A percentile compares a stretch with the other conserved stretches of the same genome.
phyloP scores from a whole-genome alignment of 2,888 invertebrate species.

The Trichopria drosophilae region DNA sequence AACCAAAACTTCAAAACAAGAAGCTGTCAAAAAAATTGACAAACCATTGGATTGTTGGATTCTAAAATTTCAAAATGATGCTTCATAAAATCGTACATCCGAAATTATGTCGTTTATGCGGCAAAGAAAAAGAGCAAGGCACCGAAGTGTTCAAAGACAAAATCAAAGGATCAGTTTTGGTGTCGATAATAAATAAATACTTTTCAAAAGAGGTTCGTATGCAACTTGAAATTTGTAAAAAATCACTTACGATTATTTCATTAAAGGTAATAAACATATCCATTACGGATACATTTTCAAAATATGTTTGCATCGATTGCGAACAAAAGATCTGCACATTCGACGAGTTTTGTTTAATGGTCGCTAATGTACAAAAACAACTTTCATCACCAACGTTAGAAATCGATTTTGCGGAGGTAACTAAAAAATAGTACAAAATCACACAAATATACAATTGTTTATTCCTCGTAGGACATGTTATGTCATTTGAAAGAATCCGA shows the following conservation, averaged over 20 bases:
- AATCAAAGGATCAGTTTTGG: constrained; percentile 51
- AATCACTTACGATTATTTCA: neutral
- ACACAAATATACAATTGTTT: neutral
- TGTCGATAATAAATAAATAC: constrained; percentile 54
- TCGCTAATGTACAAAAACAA: constrained; percentile 53
- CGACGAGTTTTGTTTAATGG: constrained; percentile 54
- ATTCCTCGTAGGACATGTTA: constrained; percentile 46
- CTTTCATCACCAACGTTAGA: constrained; percentile 49
- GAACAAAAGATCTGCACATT: constrained; percentile 53
- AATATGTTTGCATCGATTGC: constrained; percentile 53
- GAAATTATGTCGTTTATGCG: constrained; percentile 52
- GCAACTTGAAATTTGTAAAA: neutral
- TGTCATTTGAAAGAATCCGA: constrained; percentile 49
- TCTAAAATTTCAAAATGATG: constrained; percentile 44
- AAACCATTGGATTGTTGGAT: no score
- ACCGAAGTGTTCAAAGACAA: constrained; percentile 53
- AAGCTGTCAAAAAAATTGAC: no score
- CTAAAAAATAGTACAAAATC: neutral
- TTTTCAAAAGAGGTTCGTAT: constrained; percentile 51
- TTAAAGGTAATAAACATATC: constrained; percentile 51
- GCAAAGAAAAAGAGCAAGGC: constrained; percentile 51
- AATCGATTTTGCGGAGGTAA: constrained; percentile 53
- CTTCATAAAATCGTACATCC: constrained; percentile 42
- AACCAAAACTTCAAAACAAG: no score
- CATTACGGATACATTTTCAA: constrained; percentile 47